phyloP scores from a whole-genome alignment of 2,797 vertebrate species.

The Neostethus bicornis region DNA sequence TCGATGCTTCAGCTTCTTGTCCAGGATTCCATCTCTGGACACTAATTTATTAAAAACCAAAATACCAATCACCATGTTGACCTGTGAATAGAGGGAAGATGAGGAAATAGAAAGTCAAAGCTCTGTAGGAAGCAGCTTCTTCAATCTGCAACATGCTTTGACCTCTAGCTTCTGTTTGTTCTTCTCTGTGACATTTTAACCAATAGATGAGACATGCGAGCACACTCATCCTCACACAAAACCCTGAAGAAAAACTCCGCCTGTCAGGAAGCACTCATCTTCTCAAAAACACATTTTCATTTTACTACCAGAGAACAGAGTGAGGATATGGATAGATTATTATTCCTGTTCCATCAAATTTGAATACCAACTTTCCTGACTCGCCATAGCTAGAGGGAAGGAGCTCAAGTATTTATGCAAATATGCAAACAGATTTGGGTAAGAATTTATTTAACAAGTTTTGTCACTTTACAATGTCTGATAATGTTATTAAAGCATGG shows the following conservation, averaged over 20 bases:
- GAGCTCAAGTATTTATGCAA: constrained; percentile 38
- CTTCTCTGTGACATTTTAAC: constrained; percentile 66
- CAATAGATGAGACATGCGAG: constrained; percentile 48
- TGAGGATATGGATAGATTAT: constrained; percentile 8
- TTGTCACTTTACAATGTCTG: constrained; percentile 29
- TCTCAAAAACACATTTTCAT: constrained; percentile 67
- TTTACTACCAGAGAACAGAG: constrained; percentile 49
- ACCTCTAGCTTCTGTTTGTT: constrained; percentile 61
- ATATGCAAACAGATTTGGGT: constrained; percentile 40
- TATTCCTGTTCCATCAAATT: constrained; percentile 18
- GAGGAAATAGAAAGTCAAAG: constrained; percentile 5
- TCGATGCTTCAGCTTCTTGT: constrained; percentile 99
- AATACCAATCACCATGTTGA: constrained; percentile 99
- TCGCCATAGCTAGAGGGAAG: constrained; percentile 6
- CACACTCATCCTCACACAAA: constrained; percentile 47
- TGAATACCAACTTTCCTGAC: constrained; percentile 11
- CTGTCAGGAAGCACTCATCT: constrained; percentile 57
- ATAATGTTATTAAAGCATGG: constrained; percentile 33
- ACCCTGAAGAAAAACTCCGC: constrained; percentile 55
- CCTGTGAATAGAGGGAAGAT: constrained; percentile 77
- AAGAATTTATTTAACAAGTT: constrained; percentile 21
- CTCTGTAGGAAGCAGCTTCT: constrained; percentile 3
- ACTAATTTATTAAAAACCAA: constrained; percentile 99
- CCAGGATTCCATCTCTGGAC: constrained; percentile 99
- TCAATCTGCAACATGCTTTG: constrained; percentile 40